Percentiles rank a stretch among this genome's conserved stretches.
Conservation (phyloP, 1,140 invertebrate species). For the Dreissena rostriformis region DNA sequence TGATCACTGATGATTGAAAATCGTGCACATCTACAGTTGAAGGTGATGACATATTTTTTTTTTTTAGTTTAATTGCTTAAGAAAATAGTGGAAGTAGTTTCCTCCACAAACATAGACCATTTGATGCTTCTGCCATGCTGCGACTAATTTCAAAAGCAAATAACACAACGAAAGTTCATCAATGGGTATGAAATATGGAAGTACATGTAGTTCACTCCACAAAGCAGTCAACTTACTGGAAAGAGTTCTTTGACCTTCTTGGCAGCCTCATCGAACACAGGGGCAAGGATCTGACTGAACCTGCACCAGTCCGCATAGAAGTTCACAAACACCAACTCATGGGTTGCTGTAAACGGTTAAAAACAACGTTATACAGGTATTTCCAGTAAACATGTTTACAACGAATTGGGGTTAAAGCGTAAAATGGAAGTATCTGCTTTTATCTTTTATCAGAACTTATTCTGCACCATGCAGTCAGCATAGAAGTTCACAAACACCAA, state of each 20-base stretch:
- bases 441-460: too few relatives aligned
- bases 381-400: not conserved
- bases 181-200: not conserved
- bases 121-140: too few relatives aligned
- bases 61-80: too few relatives aligned
- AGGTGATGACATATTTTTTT: too few relatives aligned
- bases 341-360: constrained; percentile 88
- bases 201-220: not conserved
- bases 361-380: constrained; percentile 11
- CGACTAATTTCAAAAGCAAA: too few relatives aligned
- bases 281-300: constrained; percentile 96
- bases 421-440: not conserved
- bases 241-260: constrained; percentile 91
- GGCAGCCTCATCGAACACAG: constrained; percentile 98
- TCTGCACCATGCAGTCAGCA: not conserved
- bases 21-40: too few relatives aligned
- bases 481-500: not conserved
- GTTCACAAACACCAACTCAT: constrained; percentile 98
- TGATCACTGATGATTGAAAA: too few relatives aligned
- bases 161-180: too few relatives aligned
- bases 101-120: too few relatives aligned
- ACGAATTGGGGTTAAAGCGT: not conserved
- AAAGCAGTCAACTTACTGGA: constrained; percentile 82
- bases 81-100: too few relatives aligned
- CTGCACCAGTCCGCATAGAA: constrained; percentile 97